Evolutionary conservation across 2,113 vertebrate species (phyloP).

Genomic region (Pionites leucogaster): DNA sequence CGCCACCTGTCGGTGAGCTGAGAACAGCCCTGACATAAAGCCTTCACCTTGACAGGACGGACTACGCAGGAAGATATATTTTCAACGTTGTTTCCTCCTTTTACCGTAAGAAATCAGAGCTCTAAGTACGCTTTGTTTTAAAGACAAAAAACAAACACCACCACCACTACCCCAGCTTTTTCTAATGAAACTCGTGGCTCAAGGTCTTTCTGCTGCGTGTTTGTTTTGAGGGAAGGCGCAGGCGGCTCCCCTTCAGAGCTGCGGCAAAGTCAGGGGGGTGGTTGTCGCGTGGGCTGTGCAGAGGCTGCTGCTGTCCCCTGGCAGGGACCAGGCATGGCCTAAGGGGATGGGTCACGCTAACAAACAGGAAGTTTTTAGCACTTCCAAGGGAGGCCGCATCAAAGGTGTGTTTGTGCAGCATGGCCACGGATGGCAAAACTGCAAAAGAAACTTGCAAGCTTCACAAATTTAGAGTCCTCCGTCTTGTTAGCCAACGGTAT

Average conservation of each 20-base stretch:
- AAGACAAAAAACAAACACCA: background rate
- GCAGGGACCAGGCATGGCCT: background rate
- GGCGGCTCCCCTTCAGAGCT: accelerated
- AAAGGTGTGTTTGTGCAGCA: background rate
- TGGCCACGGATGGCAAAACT: accelerated
- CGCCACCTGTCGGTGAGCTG: accelerated
- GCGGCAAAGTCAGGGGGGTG: accelerated
- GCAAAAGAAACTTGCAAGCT: background rate
- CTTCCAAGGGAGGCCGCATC: background rate
- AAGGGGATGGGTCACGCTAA: background rate
- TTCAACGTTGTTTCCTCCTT: background rate
- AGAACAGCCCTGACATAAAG: background rate
- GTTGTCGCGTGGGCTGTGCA: no score
- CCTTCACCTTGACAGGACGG: background rate
- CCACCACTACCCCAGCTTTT: background rate
- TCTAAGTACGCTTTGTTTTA: background rate
- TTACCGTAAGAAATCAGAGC: background rate
- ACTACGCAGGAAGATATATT: accelerated
- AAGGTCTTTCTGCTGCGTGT: background rate
- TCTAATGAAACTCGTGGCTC: no score
- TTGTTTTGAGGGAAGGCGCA: background rate
- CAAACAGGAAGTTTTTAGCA: background rate
- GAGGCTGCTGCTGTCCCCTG: background rate
- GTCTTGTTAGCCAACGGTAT: accelerated
- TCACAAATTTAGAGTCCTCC: background rate